These are phyloP conservation scores for Varanus komodoensis DNA, from an alignment of 2,113 vertebrate species.

Conservation along the genomic window DNA sequence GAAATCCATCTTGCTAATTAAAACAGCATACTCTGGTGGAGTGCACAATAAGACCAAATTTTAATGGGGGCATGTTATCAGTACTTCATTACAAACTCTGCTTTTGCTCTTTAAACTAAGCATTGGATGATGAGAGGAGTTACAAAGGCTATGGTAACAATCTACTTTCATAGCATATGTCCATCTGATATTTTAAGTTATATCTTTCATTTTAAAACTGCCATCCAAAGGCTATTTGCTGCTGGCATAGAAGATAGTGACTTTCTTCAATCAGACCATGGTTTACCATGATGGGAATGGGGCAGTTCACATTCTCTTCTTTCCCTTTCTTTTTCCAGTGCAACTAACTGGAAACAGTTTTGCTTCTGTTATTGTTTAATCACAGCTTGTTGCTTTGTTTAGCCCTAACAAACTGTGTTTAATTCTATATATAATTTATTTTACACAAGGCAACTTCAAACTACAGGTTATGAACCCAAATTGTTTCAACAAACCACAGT, in stretches of 20 bases:
- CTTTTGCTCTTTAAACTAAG: constrained; percentile 64
- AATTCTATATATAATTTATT: background rate
- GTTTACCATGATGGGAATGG: background rate
- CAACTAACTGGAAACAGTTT: background rate
- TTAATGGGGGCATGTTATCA: constrained; percentile 74
- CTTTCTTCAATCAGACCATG: background rate
- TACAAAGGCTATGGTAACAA: constrained; percentile 9
- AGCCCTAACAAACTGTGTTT: background rate
- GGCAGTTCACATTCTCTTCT: background rate
- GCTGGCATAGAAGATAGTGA: background rate
- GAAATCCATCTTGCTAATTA: constrained; percentile 85
- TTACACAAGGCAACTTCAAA: background rate
- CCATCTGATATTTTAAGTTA: background rate
- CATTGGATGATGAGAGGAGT: constrained; percentile 26
- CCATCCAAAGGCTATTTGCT: background rate
- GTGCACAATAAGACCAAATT: constrained; percentile 71
- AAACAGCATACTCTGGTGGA: constrained; percentile 76
- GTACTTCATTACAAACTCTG: constrained; percentile 71
- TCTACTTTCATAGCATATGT: constrained; percentile 41
- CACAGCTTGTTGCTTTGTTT: too few relatives aligned
- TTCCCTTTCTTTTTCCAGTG: background rate
- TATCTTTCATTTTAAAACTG: background rate
- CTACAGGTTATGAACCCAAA: background rate
- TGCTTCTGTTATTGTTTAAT: too few relatives aligned
- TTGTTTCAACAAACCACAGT: background rate